Evolutionary conservation across 2,888 invertebrate species (phyloP), one percentile per base, ranked within the genome.

Genomic region (Bedellia somnulentella): DNA sequence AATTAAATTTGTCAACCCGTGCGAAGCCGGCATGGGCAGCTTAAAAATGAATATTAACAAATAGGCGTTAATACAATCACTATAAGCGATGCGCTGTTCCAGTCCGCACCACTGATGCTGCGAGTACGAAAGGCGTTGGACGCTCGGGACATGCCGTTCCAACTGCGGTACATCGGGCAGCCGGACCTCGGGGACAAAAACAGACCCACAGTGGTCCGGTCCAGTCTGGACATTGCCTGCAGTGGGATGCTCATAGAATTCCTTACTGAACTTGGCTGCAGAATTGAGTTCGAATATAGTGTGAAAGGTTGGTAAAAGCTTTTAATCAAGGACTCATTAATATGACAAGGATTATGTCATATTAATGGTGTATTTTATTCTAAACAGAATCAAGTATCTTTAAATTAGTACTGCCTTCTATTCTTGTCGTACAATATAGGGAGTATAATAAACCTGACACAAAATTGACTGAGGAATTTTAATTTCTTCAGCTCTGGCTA

Each of bases 281-380:
- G 90, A 33, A 77, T 94, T 37, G 96, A 97, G 52, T 95, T 93
- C 78, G 96, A 97, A 64, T 96, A 92, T 53, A 88, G 93, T 42
- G 86, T 91, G 1, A 86, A 93, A 64, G 97, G 90, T 57, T n/a
- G n/a, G n/a, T n/a, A n/a, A n/a, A 17, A 11, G 16, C 13, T 27
- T 18, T 28, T 15, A 11, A 23, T 16, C 15, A 23, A 15, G 5
- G 15, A 15, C 9, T 9, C 10, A 5, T 14, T 5, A 6, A 11
- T n/a, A 15, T 29, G 9, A 24, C 24, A 10, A 14, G 3, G 15
- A 27, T n/a, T 4, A 15, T 15, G 11, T n/a, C n/a, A n/a, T n/a
- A n/a, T n/a, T n/a, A n/a, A n/a, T n/a, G n/a, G n/a, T n/a, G n/a
- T n/a, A n/a, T n/a, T n/a, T n/a, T n/a, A n/a, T n/a, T n/a, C n/a